Evolutionary conservation across 2,113 vertebrate species (phyloP).

Genomic region (Psilopsiagon aymara): DNA sequence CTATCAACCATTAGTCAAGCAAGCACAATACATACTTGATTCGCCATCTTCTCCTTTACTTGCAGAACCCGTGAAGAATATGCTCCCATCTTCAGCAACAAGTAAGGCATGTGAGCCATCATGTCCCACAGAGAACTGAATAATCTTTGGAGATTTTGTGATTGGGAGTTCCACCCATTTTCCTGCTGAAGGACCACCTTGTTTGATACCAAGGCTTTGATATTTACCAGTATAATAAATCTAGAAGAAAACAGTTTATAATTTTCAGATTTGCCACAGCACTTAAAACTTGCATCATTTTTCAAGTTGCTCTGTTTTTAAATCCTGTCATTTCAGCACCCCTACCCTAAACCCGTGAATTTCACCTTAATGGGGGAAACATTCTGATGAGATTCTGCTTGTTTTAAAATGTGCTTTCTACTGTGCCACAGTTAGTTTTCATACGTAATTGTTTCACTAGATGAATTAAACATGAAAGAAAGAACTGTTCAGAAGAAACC

Average conservation of each 20-base stretch:
- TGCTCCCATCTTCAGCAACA: slow-evolving; percentile 95
- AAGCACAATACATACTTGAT: slow-evolving; percentile 85
- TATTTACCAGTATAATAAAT: slow-evolving; percentile 99
- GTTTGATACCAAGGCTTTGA: slow-evolving; percentile 98
- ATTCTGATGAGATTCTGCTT: background rate
- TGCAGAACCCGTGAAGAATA: slow-evolving; percentile 97
- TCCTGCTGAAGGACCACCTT: slow-evolving; percentile 94
- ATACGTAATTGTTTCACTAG: background rate
- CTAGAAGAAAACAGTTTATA: slow-evolving; percentile 65
- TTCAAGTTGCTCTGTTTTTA: background rate
- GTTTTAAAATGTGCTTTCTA: background rate
- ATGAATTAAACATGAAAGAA: background rate
- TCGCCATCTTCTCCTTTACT: slow-evolving; percentile 99
- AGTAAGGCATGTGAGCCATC: slow-evolving; percentile 98
- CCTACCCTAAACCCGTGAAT: background rate
- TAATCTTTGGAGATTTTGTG: slow-evolving; percentile 97
- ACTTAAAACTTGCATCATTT: background rate
- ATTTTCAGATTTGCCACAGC: background rate
- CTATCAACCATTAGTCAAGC: background rate
- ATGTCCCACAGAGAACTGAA: slow-evolving; percentile 96
- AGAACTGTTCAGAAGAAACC: background rate
- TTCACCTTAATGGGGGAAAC: background rate
- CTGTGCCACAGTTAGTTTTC: background rate
- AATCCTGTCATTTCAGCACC: background rate
- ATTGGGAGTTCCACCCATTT: slow-evolving; percentile 98